Base-by-base conservation (phyloP, 2,888 invertebrate species). In the Teleiodes luculella region DNA sequence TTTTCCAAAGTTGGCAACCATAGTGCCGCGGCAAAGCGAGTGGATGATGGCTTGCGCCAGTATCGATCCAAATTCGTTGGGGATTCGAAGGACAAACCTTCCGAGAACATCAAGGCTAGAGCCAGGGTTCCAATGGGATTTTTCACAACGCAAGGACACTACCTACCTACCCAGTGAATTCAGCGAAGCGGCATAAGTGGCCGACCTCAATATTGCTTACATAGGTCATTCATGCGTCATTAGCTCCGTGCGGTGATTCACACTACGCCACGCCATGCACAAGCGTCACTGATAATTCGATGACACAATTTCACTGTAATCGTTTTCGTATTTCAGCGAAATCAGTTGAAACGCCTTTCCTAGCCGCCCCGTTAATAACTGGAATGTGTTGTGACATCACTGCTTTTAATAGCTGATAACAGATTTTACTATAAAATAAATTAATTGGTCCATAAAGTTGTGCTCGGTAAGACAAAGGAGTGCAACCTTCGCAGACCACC, bases 401-500 rank as follows among this genome's bases (percentile, higher is more conserved):
- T 31, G 33, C 46, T 16, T 41, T 18, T 24, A 28, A 16, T 13
- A 45, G 24, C 20, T 6, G 18, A 16, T 31, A 20, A 7, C 16
- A 28, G 6, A 36, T 10, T 20, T 53, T 2, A 8, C 13, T 14
- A 14, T 24, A 49, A 36, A 14, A 35, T 31, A 16, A 53, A 10
- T 28, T 53, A 56, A 49, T 56, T 52, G 55, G 62, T 62, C 62
- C 64, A 30, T 50, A 16, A 50, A 28, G 37, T 39, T 28, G 49
- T 49, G 36, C 35, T 68, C 60, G 58, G 65, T 69, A 67, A 78
- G 74, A 82, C 78, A 83, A 81, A 83, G 73, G 68, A 74, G 64
- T 66, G 66, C 83, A 86, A 88, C 86, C 86, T 87, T 86, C 82
- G 79, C 67, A 65, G 72, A 74, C 75, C 84, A 86, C 86, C 87